phyloP scores from a whole-genome alignment of 2,113 vertebrate genomes.

The Phrynocephalus versicolor region DNA sequence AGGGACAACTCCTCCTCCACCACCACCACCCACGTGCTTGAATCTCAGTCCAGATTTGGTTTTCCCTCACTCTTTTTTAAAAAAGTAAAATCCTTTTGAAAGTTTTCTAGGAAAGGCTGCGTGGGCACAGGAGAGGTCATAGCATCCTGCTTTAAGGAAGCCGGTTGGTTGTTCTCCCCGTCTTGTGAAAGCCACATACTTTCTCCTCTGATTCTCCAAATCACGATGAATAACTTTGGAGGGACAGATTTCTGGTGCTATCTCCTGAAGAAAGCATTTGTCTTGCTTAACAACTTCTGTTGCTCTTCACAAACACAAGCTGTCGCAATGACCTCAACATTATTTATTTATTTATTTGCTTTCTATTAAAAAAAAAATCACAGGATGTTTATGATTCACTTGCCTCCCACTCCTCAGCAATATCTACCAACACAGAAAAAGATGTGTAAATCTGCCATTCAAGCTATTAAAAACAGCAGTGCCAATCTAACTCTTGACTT shows the following conservation, averaged over 20 bases:
- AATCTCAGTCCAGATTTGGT: no score
- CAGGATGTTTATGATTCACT: conserved; percentile 61
- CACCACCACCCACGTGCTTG: no score
- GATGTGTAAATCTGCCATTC: conserved; percentile 70
- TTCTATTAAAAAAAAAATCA: conserved; percentile 72
- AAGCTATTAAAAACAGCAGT: conserved; percentile 60
- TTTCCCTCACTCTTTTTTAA: not conserved
- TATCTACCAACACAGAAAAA: conserved; percentile 64
- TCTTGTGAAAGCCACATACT: not conserved
- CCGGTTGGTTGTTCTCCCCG: not conserved
- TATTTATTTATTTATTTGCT: conserved; percentile 27
- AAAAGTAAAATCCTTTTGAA: not conserved
- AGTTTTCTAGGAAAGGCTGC: not conserved
- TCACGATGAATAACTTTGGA: conserved; percentile 29
- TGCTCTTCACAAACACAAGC: conserved; percentile 58
- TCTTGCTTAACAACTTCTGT: conserved; percentile 53
- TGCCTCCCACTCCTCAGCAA: conserved; percentile 61
- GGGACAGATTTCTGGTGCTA: conserved; percentile 37
- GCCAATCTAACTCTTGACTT: conserved; percentile 66
- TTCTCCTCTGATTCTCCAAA: conserved; percentile 7
- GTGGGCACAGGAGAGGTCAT: not conserved
- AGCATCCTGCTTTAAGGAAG: no score
- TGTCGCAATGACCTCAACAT: conserved; percentile 56
- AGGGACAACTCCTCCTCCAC: no score
- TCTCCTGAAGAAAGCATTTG: conserved; percentile 44